These are phyloP conservation scores for Anguilla japonica DNA, from an alignment of 2,113 vertebrate species.

Conservation along the genomic window DNA sequence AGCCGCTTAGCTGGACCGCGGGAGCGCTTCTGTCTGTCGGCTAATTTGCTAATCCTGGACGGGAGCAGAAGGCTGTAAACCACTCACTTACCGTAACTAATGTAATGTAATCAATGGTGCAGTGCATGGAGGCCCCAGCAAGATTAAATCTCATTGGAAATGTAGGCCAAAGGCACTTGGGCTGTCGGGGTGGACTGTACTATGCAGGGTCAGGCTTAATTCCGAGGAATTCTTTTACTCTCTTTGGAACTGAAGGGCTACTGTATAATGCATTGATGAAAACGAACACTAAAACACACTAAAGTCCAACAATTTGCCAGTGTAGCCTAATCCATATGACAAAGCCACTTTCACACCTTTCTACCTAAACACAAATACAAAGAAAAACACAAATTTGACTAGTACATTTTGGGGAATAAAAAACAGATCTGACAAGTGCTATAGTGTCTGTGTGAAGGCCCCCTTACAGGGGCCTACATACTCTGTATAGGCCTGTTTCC, in stretches of 20 bases:
- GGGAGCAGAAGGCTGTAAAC: not conserved
- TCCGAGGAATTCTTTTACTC: not conserved
- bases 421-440: not conserved
- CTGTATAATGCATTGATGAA: not conserved
- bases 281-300: not conserved
- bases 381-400: too few relatives aligned
- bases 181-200: not conserved
- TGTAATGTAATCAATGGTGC: not conserved
- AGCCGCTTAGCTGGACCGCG: not conserved
- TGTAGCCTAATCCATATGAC: too few relatives aligned
- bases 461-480: not conserved
- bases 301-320: not conserved
- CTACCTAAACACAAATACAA: not conserved
- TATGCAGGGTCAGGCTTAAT: not conserved
- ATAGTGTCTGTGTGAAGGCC: too few relatives aligned
- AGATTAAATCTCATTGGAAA: not conserved
- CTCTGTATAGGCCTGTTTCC: not conserved
- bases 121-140: not conserved
- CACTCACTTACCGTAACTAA: constrained; percentile 4
- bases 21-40: not conserved
- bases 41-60: constrained; percentile 1
- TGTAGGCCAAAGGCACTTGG: not conserved
- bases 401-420: not conserved
- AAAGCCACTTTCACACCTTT: not conserved
- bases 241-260: not conserved